Conservation (phyloP, 2,888 invertebrate species). For the Ichneumoninae sp. region DNA sequence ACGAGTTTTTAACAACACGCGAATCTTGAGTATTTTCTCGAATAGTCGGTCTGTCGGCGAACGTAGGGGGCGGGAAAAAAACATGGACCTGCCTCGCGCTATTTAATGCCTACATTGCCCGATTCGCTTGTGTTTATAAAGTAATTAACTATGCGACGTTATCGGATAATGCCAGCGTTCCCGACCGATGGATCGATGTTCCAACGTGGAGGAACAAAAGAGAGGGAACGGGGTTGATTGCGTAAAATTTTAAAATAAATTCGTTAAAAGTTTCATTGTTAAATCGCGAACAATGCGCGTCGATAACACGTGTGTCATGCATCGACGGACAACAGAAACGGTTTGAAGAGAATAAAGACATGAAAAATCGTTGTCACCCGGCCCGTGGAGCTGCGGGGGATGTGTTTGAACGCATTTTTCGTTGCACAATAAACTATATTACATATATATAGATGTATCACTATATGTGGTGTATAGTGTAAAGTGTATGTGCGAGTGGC, state of each 20-base stretch:
- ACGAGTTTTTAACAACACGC: not conserved
- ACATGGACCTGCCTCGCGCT: not conserved
- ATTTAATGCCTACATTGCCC: no score
- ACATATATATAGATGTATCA: not conserved
- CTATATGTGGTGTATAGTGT: not conserved
- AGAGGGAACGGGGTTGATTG: not conserved
- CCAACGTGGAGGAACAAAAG: not conserved
- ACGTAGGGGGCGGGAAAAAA: not conserved
- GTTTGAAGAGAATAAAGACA: constrained; percentile 5
- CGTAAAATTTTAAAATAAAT: not conserved
- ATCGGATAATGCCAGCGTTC: not conserved
- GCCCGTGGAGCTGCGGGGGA: no score
- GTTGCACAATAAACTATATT: not conserved
- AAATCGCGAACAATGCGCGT: not conserved
- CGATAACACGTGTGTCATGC: not conserved
- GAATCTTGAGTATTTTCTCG: not conserved
- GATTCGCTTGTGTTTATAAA: not conserved
- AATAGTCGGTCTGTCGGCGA: not conserved
- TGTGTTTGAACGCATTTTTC: constrained; percentile 9
- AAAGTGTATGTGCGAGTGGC: constrained; percentile 8
- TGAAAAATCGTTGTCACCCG: constrained; percentile 4
- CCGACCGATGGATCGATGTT: not conserved
- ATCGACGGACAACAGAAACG: not conserved
- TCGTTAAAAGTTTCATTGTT: not conserved
- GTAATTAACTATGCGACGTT: not conserved